Evolutionary conservation across 2,113 vertebrate species (phyloP), one percentile per base, ranked within the genome.

Genomic region (Tinamus guttatus): DNA sequence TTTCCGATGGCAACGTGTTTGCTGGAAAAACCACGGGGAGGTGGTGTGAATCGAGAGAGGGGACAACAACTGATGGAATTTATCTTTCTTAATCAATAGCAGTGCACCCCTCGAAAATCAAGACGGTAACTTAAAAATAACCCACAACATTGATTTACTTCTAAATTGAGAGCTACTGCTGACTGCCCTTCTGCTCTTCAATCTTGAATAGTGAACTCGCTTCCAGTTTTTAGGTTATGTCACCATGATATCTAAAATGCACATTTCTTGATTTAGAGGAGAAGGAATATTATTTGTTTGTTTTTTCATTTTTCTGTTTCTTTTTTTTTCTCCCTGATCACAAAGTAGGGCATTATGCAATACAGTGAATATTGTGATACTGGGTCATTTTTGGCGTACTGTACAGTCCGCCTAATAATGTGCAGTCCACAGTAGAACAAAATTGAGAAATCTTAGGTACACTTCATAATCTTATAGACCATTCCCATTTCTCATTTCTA

Each of bases 401-500:
- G 15, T 65, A 49, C 49, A 22, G 21, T 49, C 49, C 49, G 24
- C 49, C 9, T 49, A 49, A 49, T 77, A 67, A 81, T 11, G 5
- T 56, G 41, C 32, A 86, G 68, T 10, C 3, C 51, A 77, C 54
- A 77, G 52, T 43, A 64, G 75, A 84, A 97, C 95, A 90, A 90
- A 91, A 89, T 65, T 21, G 59, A 94, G 85, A 95, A 94, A 51
- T 81, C 70, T 59, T 91, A 38, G 7, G 30, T 87, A 74, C 40
- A 85, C 45, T 75, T 80, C 51, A 70, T 75, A 95, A 94, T 94
- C 78, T 63, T 51, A 87, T 67, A 94, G 45, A 74, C 11, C 16
- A 77, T 82, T 87, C 47, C 21, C 28, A 83, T 93, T 94, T 87
- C 58, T 91, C 43, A 87, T 65, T 92, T 85, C 81, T 77, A 14